Conservation (phyloP, 2,797 vertebrate species). For the Ciconia nigra region DNA sequence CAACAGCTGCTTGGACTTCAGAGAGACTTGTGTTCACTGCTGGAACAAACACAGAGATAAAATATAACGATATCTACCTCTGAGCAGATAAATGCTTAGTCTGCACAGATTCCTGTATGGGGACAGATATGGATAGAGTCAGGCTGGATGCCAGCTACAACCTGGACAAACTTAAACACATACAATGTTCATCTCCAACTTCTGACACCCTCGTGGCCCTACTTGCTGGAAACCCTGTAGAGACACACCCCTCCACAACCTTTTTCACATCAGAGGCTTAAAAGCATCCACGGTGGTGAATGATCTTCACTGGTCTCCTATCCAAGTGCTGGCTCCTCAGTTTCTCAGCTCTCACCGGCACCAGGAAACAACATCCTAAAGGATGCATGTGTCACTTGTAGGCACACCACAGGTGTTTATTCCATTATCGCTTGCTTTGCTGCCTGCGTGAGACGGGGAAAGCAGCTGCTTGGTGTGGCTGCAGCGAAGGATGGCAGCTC, state of each 20-base stretch:
- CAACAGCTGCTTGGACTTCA: neutral
- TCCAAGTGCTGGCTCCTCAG: neutral
- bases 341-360: neutral
- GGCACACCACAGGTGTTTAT: neutral
- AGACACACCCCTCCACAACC: neutral
- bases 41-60: neutral
- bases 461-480: neutral
- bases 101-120: neutral
- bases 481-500: neutral
- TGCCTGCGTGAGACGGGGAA: neutral
- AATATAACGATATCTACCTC: neutral
- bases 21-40: neutral
- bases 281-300: accelerated
- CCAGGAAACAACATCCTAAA: neutral
- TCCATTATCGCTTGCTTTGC: neutral
- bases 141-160: neutral
- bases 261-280: neutral
- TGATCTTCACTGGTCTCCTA: neutral
- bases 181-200: neutral
- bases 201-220: neutral
- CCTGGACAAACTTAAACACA: neutral
- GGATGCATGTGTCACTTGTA: neutral
- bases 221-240: neutral
- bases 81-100: neutral
- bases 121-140: neutral